Evolutionary conservation across 2,888 invertebrate genomes (phyloP).

Genomic region (Spodoptera exigua): DNA sequence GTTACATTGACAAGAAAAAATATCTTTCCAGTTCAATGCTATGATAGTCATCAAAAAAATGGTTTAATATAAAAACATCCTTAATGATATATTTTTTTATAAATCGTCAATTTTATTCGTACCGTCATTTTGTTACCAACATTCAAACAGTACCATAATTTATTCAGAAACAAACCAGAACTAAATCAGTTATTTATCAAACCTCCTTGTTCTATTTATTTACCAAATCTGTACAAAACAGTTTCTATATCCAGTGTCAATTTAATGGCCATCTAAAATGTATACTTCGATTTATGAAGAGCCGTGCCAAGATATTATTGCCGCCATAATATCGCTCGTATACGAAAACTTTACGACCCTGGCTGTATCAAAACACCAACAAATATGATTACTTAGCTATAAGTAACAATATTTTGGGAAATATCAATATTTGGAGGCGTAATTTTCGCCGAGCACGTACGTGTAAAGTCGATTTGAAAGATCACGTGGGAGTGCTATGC

Average conservation of each 20-base stretch:
- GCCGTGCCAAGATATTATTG: conserved; percentile 27
- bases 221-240: conserved; percentile 14
- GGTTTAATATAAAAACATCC: too few relatives aligned
- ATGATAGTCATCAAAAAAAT: too few relatives aligned
- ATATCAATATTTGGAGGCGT: neutral
- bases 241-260: conserved; percentile 18
- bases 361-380: conserved; percentile 32
- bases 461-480: too few relatives aligned
- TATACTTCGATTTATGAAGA: conserved; percentile 23
- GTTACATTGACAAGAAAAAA: too few relatives aligned
- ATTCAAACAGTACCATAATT: too few relatives aligned
- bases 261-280: conserved; percentile 31
- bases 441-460: too few relatives aligned
- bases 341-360: conserved; percentile 31
- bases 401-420: neutral
- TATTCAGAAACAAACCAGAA: too few relatives aligned
- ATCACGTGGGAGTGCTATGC: too few relatives aligned
- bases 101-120: too few relatives aligned
- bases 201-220: conserved; percentile 7
- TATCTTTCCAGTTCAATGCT: too few relatives aligned
- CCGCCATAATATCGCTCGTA: conserved; percentile 22
- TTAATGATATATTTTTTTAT: too few relatives aligned
- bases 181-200: neutral
- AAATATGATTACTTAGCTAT: conserved; percentile 9
- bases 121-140: too few relatives aligned